phyloP scores from a whole-genome alignment of 1,140 invertebrate species.

The Aleiodes sp. region DNA sequence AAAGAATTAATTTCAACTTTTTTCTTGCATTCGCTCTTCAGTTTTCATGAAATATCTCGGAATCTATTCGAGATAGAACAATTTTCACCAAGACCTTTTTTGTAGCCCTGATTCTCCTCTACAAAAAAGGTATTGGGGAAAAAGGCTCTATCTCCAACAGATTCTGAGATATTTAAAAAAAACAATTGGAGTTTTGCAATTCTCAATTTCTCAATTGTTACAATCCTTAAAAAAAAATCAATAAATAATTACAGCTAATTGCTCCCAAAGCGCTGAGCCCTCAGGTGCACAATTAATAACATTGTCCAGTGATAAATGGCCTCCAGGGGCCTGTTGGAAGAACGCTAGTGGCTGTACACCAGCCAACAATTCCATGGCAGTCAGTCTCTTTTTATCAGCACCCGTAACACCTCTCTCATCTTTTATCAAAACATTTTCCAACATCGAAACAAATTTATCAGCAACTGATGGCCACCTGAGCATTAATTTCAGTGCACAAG shows the following conservation, averaged over 20 bases:
- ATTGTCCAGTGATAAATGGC: slow-evolving; percentile 51
- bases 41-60: slow-evolving; percentile 31
- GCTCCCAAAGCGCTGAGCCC: slow-evolving; percentile 58
- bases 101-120: no score
- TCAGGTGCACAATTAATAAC: slow-evolving; percentile 48
- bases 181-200: neutral
- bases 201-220: slow-evolving; percentile 16
- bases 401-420: slow-evolving; percentile 48
- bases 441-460: slow-evolving; percentile 58
- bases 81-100: no score
- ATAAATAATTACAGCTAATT: slow-evolving; percentile 52
- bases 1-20: slow-evolving; percentile 22
- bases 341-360: slow-evolving; percentile 57
- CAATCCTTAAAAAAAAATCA: neutral
- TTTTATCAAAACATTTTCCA: slow-evolving; percentile 53
- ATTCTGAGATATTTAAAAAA: no score
- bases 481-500: slow-evolving; percentile 62
- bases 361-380: slow-evolving; percentile 57
- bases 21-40: no score
- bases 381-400: slow-evolving; percentile 49
- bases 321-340: slow-evolving; percentile 50
- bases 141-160: no score
- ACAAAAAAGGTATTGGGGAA: no score
- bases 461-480: slow-evolving; percentile 61
- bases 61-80: no score